These are phyloP conservation scores for Ciconia maguari DNA, from an alignment of 2,113 vertebrate genomes.

Conservation along the genomic window DNA sequence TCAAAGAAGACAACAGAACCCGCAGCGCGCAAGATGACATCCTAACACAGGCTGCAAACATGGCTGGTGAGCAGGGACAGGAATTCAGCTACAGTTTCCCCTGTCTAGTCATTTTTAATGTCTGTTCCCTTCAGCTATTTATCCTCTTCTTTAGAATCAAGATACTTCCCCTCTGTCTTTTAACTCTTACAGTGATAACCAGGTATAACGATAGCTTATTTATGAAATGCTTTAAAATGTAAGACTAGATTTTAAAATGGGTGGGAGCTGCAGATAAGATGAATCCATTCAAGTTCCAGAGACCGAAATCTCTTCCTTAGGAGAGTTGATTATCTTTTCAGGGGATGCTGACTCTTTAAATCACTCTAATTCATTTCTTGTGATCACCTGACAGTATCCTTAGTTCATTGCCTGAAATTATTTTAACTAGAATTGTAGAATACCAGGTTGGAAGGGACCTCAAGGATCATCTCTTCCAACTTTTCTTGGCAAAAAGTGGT, in stretches of 20 bases:
- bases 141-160: background rate
- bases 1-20: constrained; percentile 91
- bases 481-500: background rate
- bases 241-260: background rate
- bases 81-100: background rate
- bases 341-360: background rate
- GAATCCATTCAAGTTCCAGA: background rate
- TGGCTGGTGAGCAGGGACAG: constrained; percentile 82
- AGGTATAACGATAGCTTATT: background rate
- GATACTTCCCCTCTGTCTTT: background rate
- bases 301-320: background rate
- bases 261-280: background rate
- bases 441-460: background rate
- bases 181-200: background rate
- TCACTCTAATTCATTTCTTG: background rate
- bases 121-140: background rate
- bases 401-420: background rate
- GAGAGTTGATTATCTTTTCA: background rate
- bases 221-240: background rate
- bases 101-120: background rate
- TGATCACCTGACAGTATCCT: background rate
- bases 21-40: constrained; percentile 90
- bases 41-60: constrained; percentile 92
- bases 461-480: background rate
- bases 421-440: background rate